A percentile compares a stretch with the other conserved stretches of the same genome.
Evolutionary conservation across 2,888 invertebrate genomes (phyloP).

Genomic region (Odontocolon sp.): DNA sequence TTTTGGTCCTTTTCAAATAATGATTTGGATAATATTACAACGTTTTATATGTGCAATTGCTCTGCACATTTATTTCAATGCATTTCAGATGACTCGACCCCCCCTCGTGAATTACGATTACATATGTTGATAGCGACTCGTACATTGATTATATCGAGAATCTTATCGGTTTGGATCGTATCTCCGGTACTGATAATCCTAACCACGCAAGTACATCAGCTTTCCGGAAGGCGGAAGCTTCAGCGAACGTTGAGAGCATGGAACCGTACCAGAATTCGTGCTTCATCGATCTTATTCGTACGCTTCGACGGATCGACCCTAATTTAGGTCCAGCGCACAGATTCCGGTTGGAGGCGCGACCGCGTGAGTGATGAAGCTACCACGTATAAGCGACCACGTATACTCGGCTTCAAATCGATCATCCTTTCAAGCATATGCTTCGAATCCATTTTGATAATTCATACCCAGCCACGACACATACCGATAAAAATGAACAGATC

Average conservation of each 20-base stretch:
- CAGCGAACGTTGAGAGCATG: constrained; percentile 9
- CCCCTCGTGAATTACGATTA: background rate
- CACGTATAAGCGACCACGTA: constrained; percentile 28
- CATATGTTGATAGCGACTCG: background rate
- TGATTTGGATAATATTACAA: too few relatives aligned
- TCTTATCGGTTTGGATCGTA: constrained; percentile 3
- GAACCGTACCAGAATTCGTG: constrained; percentile 47
- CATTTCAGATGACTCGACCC: too few relatives aligned
- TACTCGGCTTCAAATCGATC: constrained; percentile 53
- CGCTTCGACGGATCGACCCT: constrained; percentile 60
- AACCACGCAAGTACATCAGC: background rate
- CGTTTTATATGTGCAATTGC: too few relatives aligned
- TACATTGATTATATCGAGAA: background rate
- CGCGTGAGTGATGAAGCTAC: constrained; percentile 59
- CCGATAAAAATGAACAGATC: background rate
- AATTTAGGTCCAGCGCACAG: constrained; percentile 63
- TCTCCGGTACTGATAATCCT: background rate
- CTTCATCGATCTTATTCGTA: constrained; percentile 67
- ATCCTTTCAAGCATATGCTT: constrained; percentile 29
- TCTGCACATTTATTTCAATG: too few relatives aligned
- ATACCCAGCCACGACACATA: background rate
- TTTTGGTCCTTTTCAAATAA: too few relatives aligned
- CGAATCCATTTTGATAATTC: constrained; percentile 22
- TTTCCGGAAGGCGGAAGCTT: constrained; percentile 16
- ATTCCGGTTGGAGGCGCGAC: constrained; percentile 53